These are phyloP conservation scores for Sebastes taczanowskii DNA, from an alignment of 2,797 vertebrate species.

Conservation along the genomic window DNA sequence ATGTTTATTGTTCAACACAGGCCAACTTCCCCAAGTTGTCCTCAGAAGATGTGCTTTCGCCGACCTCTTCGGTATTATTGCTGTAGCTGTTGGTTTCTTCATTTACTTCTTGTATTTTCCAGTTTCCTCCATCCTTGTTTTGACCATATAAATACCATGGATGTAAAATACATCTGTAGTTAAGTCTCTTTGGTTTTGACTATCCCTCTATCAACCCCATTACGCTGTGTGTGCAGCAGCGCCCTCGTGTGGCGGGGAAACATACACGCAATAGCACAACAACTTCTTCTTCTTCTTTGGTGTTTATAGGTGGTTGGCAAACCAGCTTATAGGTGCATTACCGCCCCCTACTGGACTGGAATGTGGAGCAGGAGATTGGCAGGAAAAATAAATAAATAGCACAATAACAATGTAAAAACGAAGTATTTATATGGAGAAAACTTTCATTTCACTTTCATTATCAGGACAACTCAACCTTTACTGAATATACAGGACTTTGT, in stretches of 20 bases:
- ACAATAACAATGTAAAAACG: no score
- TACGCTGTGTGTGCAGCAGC: background rate
- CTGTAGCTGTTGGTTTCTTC: background rate
- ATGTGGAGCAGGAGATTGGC: no score
- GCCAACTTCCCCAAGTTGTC: background rate
- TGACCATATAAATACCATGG: no score
- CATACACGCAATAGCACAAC: background rate
- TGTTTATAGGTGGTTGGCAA: no score
- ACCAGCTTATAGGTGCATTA: no score
- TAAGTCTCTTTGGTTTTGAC: fast-evolving
- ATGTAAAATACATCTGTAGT: no score
- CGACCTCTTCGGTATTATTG: background rate
- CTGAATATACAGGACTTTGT: background rate
- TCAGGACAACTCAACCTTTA: background rate
- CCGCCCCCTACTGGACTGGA: no score
- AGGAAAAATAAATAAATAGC: no score
- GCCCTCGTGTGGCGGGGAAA: background rate
- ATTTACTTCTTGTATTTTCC: background rate
- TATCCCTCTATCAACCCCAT: background rate
- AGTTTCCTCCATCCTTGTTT: background rate
- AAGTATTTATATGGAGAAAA: no score
- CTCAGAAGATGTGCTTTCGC: background rate
- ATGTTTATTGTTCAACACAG: no score
- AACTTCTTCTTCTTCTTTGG: no score
- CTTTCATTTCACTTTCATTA: no score